A percentile compares a stretch with the other conserved stretches of the same genome.
Evolutionary conservation across 2,888 invertebrate species (phyloP).

Genomic region (Cosmia trapezina): DNA sequence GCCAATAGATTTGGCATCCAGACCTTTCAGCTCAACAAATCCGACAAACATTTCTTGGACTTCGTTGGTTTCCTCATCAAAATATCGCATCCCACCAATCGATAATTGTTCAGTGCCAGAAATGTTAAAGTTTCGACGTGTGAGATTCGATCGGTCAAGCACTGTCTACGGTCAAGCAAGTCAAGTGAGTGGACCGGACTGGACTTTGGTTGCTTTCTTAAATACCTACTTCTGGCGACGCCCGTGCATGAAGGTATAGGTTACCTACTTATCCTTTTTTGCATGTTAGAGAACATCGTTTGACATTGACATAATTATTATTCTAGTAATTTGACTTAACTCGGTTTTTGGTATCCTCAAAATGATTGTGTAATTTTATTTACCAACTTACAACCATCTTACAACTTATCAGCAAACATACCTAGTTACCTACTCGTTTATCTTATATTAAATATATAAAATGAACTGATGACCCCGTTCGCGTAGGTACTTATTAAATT

Average conservation of each 20-base stretch:
- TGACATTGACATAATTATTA: constrained; percentile 25
- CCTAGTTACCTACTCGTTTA: constrained; percentile 31
- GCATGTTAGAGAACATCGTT: background rate
- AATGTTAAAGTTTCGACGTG: background rate
- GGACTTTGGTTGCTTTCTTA: background rate
- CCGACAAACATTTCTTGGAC: too few relatives aligned
- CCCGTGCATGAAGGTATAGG: too few relatives aligned
- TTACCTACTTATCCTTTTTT: too few relatives aligned
- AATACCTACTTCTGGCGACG: too few relatives aligned
- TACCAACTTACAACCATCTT: constrained; percentile 11
- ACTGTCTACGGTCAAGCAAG: background rate
- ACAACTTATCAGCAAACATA: constrained; percentile 9
- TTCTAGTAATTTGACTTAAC: constrained; percentile 10
- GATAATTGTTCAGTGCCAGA: too few relatives aligned
- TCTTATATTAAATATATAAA: constrained; percentile 39
- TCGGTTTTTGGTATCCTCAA: constrained; percentile 1
- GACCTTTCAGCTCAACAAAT: too few relatives aligned
- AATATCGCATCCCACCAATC: too few relatives aligned
- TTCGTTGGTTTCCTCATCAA: background rate
- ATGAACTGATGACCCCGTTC: constrained; percentile 46
- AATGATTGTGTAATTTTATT: constrained; percentile 34
- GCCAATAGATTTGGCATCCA: too few relatives aligned
- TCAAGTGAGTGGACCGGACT: background rate
- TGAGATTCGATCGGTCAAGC: background rate
- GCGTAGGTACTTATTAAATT: constrained; percentile 6